phyloP scores from a whole-genome alignment of 2,113 vertebrate genomes.

The Melanerpes formicivorus region DNA sequence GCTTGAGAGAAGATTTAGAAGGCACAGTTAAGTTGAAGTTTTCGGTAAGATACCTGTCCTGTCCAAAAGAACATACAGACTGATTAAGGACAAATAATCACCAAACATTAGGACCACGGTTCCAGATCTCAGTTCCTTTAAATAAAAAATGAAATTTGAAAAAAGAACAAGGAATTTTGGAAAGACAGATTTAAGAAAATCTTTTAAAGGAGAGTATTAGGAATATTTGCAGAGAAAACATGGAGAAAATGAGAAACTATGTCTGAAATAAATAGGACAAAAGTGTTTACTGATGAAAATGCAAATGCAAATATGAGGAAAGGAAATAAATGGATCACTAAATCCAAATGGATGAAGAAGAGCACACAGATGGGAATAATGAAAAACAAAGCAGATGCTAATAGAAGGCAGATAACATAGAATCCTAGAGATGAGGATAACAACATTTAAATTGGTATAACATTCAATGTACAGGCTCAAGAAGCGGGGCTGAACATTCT shows the following conservation, averaged over 20 bases:
- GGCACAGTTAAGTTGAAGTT: not conserved
- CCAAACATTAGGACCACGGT: not conserved
- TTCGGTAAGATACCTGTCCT: not conserved
- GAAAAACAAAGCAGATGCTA: conserved; percentile 15
- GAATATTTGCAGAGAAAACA: not conserved
- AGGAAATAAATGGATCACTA: conserved; percentile 11
- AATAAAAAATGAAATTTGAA: not conserved
- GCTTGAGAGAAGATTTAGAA: not conserved
- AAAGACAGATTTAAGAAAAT: not conserved
- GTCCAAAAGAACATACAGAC: not conserved
- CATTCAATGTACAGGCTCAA: not conserved
- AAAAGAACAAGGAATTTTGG: not conserved
- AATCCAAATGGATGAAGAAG: conserved; percentile 24
- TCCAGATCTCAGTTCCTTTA: not conserved
- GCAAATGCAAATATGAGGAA: not conserved
- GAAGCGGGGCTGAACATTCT: not conserved
- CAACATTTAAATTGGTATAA: not conserved
- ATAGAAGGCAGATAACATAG: not conserved
- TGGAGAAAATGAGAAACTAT: not conserved
- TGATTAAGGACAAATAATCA: not conserved
- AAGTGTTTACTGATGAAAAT: not conserved
- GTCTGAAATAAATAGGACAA: not conserved
- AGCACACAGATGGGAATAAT: not conserved
- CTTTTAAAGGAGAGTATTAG: not conserved
- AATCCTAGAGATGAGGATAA: not conserved